A percentile compares a stretch with the other conserved stretches of the same genome.
phyloP scores from a whole-genome alignment of 1,140 invertebrate species.

The Tribolium castaneum region DNA sequence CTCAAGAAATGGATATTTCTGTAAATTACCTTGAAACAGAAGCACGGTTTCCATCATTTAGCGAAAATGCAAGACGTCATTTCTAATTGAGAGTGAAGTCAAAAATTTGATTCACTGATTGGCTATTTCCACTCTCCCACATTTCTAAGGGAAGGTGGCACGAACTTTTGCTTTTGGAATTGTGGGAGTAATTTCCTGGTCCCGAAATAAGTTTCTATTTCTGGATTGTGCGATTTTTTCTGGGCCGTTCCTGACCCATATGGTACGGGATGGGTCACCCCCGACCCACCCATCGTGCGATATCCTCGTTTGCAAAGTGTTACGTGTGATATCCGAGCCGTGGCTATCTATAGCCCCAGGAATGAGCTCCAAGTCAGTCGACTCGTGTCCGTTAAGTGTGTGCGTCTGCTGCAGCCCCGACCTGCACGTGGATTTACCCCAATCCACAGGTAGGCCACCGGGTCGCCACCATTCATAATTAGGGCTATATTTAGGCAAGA shows the following conservation, averaged over 20 bases:
- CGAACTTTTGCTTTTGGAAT: neutral
- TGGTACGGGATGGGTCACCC: neutral
- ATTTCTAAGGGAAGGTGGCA: neutral
- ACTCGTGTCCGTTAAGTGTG: constrained; percentile 57
- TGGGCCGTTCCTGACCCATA: too few relatives aligned
- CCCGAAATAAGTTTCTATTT: neutral
- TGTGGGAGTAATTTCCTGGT: neutral
- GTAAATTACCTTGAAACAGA: neutral
- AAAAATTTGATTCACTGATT: too few relatives aligned
- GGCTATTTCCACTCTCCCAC: neutral
- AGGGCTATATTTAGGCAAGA: neutral
- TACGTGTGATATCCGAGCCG: constrained; percentile 51
- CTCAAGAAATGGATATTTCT: neutral
- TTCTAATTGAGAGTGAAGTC: neutral
- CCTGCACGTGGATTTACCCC: constrained; percentile 56
- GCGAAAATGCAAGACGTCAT: neutral
- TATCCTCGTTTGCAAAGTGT: neutral
- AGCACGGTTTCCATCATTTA: neutral
- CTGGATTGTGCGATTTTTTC: neutral
- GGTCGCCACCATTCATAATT: neutral
- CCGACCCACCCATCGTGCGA: neutral
- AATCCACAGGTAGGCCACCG: constrained; percentile 58
- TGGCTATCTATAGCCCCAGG: constrained; percentile 56
- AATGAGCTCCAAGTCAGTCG: constrained; percentile 53
- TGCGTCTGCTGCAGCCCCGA: constrained; percentile 51